Percentiles rank a stretch among this genome's conserved stretches.
Conservation (phyloP, 2,888 invertebrate species). For the Himalopsyche japonica region DNA sequence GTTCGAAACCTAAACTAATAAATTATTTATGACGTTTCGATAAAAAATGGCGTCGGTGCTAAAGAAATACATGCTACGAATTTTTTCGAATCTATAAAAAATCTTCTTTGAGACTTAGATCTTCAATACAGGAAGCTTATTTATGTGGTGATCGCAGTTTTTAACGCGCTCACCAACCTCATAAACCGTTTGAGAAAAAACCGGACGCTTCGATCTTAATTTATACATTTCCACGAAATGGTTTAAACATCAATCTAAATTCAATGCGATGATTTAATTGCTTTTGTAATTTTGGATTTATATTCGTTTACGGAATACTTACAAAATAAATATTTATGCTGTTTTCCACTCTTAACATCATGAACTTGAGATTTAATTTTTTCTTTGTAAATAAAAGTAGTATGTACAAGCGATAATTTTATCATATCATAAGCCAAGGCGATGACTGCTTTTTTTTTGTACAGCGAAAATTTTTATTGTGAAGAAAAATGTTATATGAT, state of each 20-base stretch:
- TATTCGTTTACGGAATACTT: background rate
- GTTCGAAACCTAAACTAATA: background rate
- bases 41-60: background rate
- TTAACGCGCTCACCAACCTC: background rate
- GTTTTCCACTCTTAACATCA: no score
- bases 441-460: no score
- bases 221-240: no score
- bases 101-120: background rate
- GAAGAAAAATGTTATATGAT: no score
- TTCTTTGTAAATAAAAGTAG: no score
- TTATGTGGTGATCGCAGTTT: background rate
- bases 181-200: no score
- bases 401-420: no score
- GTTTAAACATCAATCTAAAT: background rate
- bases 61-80: background rate
- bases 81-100: background rate
- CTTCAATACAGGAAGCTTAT: background rate
- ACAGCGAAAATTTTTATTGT: no score
- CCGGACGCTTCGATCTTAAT: no score
- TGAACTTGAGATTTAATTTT: no score
- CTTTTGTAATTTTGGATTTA: background rate
- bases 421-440: no score
- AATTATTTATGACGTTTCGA: background rate
- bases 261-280: background rate
- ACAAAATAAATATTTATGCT: no score